Percentiles rank a stretch among this genome's conserved stretches.
These are phyloP conservation scores for Saguinus imperator DNA, from an alignment of 2,113 vertebrate species.

Conservation along the genomic window DNA sequence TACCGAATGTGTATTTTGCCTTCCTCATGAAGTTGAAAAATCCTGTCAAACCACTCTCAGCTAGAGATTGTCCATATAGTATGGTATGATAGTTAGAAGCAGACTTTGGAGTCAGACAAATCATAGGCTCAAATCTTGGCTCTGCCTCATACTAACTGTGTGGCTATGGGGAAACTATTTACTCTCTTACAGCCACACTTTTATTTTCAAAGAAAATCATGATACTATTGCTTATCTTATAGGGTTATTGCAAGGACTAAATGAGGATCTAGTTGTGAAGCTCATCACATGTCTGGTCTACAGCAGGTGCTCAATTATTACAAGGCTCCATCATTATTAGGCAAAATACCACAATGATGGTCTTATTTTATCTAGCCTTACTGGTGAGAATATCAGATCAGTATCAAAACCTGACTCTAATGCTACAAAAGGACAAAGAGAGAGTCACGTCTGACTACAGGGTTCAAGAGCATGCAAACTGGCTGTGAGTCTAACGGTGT, in stretches of 20 bases:
- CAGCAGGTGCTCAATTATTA: background rate
- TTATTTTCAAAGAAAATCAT: background rate
- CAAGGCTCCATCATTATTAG: background rate
- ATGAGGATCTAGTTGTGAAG: background rate
- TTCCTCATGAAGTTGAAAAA: background rate
- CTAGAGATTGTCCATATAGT: background rate
- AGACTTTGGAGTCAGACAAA: background rate
- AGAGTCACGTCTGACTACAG: background rate
- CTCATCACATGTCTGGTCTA: background rate
- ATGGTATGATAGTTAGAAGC: background rate
- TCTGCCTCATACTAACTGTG: background rate
- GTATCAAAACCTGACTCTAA: slow-evolving; percentile 57
- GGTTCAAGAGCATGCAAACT: background rate
- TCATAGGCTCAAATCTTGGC: background rate
- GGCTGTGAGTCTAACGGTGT: background rate
- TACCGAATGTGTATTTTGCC: background rate
- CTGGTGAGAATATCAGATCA: background rate
- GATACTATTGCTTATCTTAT: background rate
- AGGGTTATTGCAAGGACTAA: background rate
- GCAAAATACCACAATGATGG: slow-evolving; percentile 32
- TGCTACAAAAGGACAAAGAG: background rate
- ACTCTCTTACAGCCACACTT: background rate
- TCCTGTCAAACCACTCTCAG: background rate
- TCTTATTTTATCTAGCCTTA: background rate
- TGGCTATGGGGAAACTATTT: background rate